Base-by-base conservation (phyloP, 2,797 vertebrate genomes). In the Semotilus atromaculatus region DNA sequence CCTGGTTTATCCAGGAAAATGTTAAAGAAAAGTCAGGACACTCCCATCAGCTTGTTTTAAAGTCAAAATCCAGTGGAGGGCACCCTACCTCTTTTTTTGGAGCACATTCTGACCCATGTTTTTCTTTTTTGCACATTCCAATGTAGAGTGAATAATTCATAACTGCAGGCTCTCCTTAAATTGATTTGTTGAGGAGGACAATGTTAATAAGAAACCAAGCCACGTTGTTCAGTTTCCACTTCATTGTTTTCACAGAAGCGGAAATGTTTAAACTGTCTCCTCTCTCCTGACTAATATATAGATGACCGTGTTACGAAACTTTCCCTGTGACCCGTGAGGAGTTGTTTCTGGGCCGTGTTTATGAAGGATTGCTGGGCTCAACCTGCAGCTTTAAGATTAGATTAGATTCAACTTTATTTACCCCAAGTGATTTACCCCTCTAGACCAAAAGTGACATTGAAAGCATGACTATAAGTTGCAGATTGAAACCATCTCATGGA, bases 61-160 rank as follows among this genome's bases (percentile, higher is more conserved):
- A n/a, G 18, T 18, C n/a, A 13, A 31, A 53, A 26, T 81, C 84
- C 94, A 93, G 88, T 80, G 93, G 94, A 88, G 91, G 93, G 92
- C 83, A 9, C 84, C 71, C 58, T 76, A 19, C 38, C 70, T 7
- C 53, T 53, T 38, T 34, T n/a, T 36, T 45, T 45, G 2, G 13
- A 26, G 7, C 10, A 31, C 29, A 43, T 31, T 76, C 43, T 29
- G 11, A 8, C 55, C 29, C 29, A 75, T 10, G 7, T 21, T 43
- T 31, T 31, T 67, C 1, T 14, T 53, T 75, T 40, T n/a, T 21
- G 77, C 48, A 82, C 38, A 58, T 90, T 79, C 80, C 81, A 86
- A 75, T 89, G 83, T 26, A 80, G 58, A 83, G 82, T 88, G 80
- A 88, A 87, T 80, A 85, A 87, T 88, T 88, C 68, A 71, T 86